Percentiles rank a stretch among this genome's conserved stretches.
Conservation (phyloP, 2,888 invertebrate genomes). For the Drosophila neonasuta region DNA sequence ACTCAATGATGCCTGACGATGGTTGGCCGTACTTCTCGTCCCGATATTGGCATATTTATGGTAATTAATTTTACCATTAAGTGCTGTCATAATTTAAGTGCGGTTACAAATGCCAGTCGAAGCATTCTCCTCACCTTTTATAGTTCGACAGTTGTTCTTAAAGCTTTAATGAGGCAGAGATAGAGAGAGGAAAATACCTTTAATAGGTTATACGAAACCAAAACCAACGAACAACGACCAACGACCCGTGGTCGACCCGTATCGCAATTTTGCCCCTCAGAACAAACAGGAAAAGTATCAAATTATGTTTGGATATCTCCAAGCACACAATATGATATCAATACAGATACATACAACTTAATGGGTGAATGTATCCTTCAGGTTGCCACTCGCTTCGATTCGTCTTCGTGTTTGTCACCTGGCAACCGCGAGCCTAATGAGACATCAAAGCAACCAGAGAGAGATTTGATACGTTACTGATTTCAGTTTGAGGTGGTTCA, state of each 20-base stretch:
- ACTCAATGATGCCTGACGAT: slow-evolving; percentile 30
- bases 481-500: slow-evolving; percentile 34
- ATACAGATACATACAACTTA: slow-evolving; percentile 37
- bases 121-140: background rate
- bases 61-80: slow-evolving; percentile 71
- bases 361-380: slow-evolving; percentile 13
- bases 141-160: slow-evolving; percentile 4
- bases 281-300: slow-evolving; percentile 48
- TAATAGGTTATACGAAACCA: slow-evolving; percentile 51
- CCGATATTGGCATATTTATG: slow-evolving; percentile 55
- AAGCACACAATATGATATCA: slow-evolving; percentile 29
- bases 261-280: slow-evolving; percentile 4
- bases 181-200: slow-evolving; percentile 32
- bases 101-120: slow-evolving; percentile 12
- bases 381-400: background rate
- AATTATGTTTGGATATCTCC: slow-evolving; percentile 30
- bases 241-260: slow-evolving; percentile 2
- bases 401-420: slow-evolving; percentile 53
- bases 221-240: slow-evolving; percentile 22
- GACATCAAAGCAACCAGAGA: slow-evolving; percentile 63
- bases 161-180: slow-evolving; percentile 21
- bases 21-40: slow-evolving; percentile 11
- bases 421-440: slow-evolving; percentile 72
- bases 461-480: slow-evolving; percentile 62
- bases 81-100: slow-evolving; percentile 64